Evolutionary conservation across 2,888 invertebrate species (phyloP).

Genomic region (Volucella inflata): DNA sequence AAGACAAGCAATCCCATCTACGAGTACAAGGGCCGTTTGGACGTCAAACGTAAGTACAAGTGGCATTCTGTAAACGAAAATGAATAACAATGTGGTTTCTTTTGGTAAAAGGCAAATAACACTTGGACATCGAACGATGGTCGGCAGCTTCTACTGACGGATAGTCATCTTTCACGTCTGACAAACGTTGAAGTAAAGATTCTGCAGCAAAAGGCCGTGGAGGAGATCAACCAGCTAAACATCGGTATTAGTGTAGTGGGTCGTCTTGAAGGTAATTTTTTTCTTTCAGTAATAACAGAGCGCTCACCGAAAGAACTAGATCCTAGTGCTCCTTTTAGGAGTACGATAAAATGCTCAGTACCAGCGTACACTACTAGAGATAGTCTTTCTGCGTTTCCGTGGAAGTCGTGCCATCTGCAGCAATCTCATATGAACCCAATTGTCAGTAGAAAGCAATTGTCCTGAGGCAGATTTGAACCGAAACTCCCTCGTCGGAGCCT

Average conservation of each 20-base stretch:
- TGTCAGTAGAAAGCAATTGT: too few species aligned
- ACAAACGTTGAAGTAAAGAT: conserved; percentile 90
- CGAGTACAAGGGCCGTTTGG: conserved; percentile 85
- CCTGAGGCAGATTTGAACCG: too few species aligned
- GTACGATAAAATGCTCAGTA: too few species aligned
- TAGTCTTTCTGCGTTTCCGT: too few species aligned
- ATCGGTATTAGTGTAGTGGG: conserved; percentile 91
- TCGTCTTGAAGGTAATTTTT: conserved; percentile 89
- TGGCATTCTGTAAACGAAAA: neutral
- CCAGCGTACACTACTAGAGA: too few species aligned
- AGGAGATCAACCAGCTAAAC: conserved; percentile 93
- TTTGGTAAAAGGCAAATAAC: conserved; percentile 88
- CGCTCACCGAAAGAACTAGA: too few species aligned
- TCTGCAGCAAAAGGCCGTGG: conserved; percentile 93
- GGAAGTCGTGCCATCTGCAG: too few species aligned
- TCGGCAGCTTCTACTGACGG: conserved; percentile 86
- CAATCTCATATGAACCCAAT: too few species aligned
- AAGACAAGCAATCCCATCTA: conserved; percentile 85
- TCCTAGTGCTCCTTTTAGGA: too few species aligned
- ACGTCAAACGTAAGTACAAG: conserved; percentile 91
- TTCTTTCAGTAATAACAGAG: too few species aligned
- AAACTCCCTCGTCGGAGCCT: too few species aligned
- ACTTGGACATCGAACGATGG: conserved; percentile 89
- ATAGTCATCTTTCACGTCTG: conserved; percentile 87
- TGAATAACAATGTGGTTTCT: too few species aligned